Base-by-base conservation (phyloP, 2,888 invertebrate genomes). In the Sinotaia quadrata region DNA sequence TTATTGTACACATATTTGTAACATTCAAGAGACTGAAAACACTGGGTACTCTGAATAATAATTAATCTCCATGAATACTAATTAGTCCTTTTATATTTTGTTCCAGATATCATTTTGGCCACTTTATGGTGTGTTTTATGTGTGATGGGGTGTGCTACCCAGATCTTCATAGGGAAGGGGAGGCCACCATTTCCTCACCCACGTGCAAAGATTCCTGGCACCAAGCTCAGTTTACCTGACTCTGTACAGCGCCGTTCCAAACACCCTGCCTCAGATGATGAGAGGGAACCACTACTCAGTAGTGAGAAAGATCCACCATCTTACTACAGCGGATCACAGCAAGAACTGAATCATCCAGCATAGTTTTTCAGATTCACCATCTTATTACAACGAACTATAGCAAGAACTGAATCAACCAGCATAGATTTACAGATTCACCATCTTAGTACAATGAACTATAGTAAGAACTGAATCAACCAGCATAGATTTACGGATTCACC, bases 81-180 rank as follows among this genome's bases (percentile, higher is more conserved):
- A 47, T 3, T 24, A 12, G 3, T 18, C 15, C 1, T 47, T n/a
- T 1, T 18, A 47, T 47, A 24, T 47, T 41, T 4, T 78, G 75
- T 80, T 82, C 89, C 90, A 94, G 94, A 93, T 85, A 85, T 90
- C 24, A 74, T 90, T 3, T 86, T 92, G 65, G 88, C 90, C 1
- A 67, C 90, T 0, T 69, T 91, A 0, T 93, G 93, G 92, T 69
- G 89, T 0, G 72, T 89, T 4, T 80, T 93, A 52, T 88, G 91
- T 0, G 63, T 89, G 1, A 81, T 88, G 12, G 93, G 93, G 0
- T 89, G 91, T 74, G 81, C 87, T 37, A 88, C 91, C 77, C 93
- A 93, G 84, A 87, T 89, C 60, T 89, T 89, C 81, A 87, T 90
- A 67, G 91, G 91, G 81, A 86, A 88, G 21, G 90, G 91, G 15